Evolutionary conservation across 1,140 invertebrate species (phyloP).

Genomic region (Scaptomyza graminum): DNA sequence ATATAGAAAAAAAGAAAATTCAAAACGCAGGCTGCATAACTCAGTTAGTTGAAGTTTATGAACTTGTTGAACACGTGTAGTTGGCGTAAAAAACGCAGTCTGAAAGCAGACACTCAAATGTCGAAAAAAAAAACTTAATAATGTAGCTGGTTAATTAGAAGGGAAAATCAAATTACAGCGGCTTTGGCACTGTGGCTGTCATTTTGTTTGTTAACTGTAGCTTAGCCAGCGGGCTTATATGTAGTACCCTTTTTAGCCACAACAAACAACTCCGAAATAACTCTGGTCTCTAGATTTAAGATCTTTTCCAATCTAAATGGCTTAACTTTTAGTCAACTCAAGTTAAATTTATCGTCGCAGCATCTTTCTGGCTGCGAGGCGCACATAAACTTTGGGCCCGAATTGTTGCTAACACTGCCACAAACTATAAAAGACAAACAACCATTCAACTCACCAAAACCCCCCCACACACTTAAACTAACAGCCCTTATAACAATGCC

Average conservation of each 20-base stretch:
- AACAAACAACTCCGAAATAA: constrained; percentile 19
- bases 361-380: constrained; percentile 46
- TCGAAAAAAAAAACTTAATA: constrained; percentile 32
- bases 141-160: constrained; percentile 59
- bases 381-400: constrained; percentile 61
- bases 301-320: constrained; percentile 70
- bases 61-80: constrained; percentile 74
- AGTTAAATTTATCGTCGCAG: constrained; percentile 63
- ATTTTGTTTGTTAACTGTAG: constrained; percentile 9
- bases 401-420: constrained; percentile 51
- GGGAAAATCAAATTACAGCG: constrained; percentile 51
- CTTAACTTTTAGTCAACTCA: constrained; percentile 63
- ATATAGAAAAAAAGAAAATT: constrained; percentile 19
- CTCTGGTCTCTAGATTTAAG: constrained; percentile 33
- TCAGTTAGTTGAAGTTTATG: constrained; percentile 61
- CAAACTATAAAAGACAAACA: constrained; percentile 60
- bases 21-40: constrained; percentile 44
- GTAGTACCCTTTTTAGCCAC: constrained; percentile 28
- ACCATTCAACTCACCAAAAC: constrained; percentile 17
- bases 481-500: constrained; percentile 38
- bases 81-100: constrained; percentile 23
- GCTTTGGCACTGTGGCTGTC: constrained; percentile 11
- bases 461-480: constrained; percentile 8
- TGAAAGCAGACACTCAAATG: constrained; percentile 4
- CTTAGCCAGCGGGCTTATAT: constrained; percentile 31